A percentile compares a stretch with the other conserved stretches of the same genome.
phyloP scores from a whole-genome alignment of 2,113 vertebrate genomes.

The Sisor rabdophorus region DNA sequence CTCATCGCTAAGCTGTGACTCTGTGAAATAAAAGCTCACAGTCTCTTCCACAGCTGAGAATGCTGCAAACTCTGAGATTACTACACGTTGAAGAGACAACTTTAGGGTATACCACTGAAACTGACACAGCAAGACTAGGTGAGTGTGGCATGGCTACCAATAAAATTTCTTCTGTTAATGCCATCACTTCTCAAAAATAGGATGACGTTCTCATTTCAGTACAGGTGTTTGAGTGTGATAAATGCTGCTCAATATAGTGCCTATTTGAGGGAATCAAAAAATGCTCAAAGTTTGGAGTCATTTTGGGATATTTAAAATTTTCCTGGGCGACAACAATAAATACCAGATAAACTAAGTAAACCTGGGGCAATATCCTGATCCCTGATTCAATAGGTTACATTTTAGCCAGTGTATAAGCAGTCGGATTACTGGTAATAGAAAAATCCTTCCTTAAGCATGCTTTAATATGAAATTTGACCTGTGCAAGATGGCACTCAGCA shows the following conservation, averaged over 20 bases:
- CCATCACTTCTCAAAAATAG: constrained; percentile 43
- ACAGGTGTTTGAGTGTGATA: constrained; percentile 54
- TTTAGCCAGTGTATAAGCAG: constrained; percentile 17
- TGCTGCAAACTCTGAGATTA: constrained; percentile 46
- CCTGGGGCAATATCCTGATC: constrained; percentile 33
- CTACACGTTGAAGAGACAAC: constrained; percentile 29
- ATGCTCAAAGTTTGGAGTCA: constrained; percentile 19
- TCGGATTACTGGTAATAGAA: background rate
- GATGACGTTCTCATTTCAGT: constrained; percentile 33
- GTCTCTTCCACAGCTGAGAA: constrained; percentile 26
- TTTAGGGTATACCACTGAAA: constrained; percentile 40
- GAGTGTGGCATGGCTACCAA: constrained; percentile 34
- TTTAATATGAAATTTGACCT: constrained; percentile 17
- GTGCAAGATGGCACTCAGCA: background rate
- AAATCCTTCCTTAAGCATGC: constrained; percentile 18
- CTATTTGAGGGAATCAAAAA: constrained; percentile 34
- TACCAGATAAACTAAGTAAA: constrained; percentile 36
- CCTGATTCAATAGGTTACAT: constrained; percentile 32
- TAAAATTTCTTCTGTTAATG: constrained; percentile 40
- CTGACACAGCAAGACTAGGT: constrained; percentile 23
- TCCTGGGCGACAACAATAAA: constrained; percentile 34
- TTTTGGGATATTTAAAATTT: constrained; percentile 26
- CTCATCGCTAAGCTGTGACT: constrained; percentile 14
- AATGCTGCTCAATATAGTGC: constrained; percentile 44
- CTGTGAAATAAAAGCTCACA: constrained; percentile 25